Evolutionary conservation across 2,888 invertebrate species (phyloP).

Genomic region (Peribatodes rhomboidaria): DNA sequence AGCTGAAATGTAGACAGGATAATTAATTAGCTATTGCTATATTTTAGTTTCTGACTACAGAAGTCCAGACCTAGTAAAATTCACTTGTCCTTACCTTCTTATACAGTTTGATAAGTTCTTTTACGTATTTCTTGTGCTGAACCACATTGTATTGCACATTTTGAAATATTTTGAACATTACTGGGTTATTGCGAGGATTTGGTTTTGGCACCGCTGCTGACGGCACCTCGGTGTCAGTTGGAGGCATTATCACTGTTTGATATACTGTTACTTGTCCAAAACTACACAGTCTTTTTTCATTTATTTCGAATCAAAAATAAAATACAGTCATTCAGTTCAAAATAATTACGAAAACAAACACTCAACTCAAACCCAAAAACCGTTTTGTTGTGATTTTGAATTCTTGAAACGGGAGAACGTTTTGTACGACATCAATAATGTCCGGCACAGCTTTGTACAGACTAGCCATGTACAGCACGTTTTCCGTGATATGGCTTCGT

Average conservation of each 20-base stretch:
- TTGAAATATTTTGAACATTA: slow-evolving; percentile 86
- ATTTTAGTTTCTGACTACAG: too few relatives aligned
- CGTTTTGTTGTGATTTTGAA: neutral
- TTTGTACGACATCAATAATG: too few relatives aligned
- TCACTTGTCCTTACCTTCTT: slow-evolving; percentile 81
- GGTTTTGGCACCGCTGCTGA: slow-evolving; percentile 63
- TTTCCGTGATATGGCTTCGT: too few relatives aligned
- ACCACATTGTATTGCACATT: slow-evolving; percentile 89
- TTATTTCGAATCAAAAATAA: neutral
- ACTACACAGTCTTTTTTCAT: neutral
- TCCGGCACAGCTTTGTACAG: too few relatives aligned
- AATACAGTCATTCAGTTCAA: neutral
- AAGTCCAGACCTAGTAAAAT: neutral
- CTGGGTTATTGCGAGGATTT: slow-evolving; percentile 75
- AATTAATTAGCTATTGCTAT: neutral
- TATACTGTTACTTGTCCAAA: neutral
- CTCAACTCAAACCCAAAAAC: neutral
- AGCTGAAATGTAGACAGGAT: slow-evolving; percentile 56
- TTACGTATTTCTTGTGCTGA: slow-evolving; percentile 88
- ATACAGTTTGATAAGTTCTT: slow-evolving; percentile 88
- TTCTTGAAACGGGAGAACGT: too few relatives aligned
- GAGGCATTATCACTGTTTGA: slow-evolving; percentile 59
- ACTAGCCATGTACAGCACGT: too few relatives aligned
- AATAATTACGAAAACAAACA: neutral
- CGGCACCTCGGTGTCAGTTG: slow-evolving; percentile 61